These are phyloP conservation scores for Lytechinus pictus DNA, from an alignment of 35 echinoderm and acorn worm species.

Conservation along the genomic window DNA sequence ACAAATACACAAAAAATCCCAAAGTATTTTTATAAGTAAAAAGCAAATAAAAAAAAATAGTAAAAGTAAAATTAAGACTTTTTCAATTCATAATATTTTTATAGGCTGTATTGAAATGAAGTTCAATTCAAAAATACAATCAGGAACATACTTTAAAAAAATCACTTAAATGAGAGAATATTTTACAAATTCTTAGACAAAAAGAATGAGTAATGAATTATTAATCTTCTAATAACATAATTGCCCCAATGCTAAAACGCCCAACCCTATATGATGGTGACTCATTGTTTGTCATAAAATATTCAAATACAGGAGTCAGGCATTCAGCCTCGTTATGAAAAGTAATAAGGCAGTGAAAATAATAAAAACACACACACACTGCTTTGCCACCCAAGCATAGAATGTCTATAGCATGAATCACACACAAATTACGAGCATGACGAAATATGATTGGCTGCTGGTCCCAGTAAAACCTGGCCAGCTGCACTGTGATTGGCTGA, in stretches of 20 bases:
- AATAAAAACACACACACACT: neutral
- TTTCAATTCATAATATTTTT: no score
- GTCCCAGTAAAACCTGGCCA: neutral
- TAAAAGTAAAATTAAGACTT: no score
- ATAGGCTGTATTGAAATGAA: no score
- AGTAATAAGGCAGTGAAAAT: neutral
- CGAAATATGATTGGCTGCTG: slow-evolving; percentile 8
- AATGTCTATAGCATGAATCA: slow-evolving; percentile 27
- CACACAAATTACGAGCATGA: neutral
- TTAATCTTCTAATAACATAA: neutral
- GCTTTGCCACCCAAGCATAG: neutral
- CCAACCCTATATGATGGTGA: neutral
- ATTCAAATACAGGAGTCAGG: neutral
- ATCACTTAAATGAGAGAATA: neutral
- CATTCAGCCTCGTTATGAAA: neutral
- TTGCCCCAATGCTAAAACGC: no score
- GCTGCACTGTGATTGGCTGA: slow-evolving; percentile 15
- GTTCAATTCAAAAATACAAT: no score
- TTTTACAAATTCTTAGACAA: neutral
- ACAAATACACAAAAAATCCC: no score
- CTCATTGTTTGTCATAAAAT: neutral
- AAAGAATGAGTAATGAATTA: neutral
- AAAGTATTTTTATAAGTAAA: no score
- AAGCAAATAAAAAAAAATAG: no score
- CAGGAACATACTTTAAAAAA: neutral